phyloP scores from a whole-genome alignment of 2,888 invertebrate species.

The Dryomyza anilis region DNA sequence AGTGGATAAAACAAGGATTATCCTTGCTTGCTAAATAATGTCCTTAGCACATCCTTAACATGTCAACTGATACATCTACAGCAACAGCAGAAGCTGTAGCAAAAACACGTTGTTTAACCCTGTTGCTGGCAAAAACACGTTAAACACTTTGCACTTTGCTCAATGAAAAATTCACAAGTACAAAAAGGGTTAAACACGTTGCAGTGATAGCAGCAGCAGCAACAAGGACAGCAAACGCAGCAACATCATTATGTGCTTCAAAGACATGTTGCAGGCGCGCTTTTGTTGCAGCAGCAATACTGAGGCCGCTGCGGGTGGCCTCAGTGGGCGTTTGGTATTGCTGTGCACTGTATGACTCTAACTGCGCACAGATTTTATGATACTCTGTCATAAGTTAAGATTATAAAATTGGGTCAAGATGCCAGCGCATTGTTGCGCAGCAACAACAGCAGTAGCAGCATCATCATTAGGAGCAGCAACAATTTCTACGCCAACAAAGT shows the following conservation, averaged over 20 bases:
- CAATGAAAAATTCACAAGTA: conserved; percentile 10
- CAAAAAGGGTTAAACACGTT: not conserved
- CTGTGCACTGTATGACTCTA: not conserved
- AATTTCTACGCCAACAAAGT: not conserved
- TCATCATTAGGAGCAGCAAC: not conserved
- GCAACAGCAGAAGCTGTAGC: not conserved
- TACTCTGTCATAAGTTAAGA: not conserved
- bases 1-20: conserved; percentile 6
- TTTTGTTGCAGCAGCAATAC: too few relatives aligned
- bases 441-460: not conserved
- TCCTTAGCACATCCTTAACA: conserved; percentile 12
- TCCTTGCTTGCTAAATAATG: conserved; percentile 10
- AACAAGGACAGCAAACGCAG: not conserved
- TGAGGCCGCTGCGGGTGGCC: not conserved
- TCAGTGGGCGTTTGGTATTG: not conserved
- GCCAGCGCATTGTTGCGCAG: not conserved
- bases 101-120: not conserved
- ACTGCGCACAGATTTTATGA: too few relatives aligned
- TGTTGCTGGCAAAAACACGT: not conserved
- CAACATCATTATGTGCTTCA: not conserved
- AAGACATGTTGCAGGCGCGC: not conserved
- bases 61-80: conserved; percentile 14
- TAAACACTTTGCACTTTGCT: conserved; percentile 14
- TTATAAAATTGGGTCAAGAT: conserved; percentile 16
- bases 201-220: not conserved